These are phyloP conservation scores for Brachypteracias leptosomus DNA, from an alignment of 2,113 vertebrate species.

Conservation along the genomic window DNA sequence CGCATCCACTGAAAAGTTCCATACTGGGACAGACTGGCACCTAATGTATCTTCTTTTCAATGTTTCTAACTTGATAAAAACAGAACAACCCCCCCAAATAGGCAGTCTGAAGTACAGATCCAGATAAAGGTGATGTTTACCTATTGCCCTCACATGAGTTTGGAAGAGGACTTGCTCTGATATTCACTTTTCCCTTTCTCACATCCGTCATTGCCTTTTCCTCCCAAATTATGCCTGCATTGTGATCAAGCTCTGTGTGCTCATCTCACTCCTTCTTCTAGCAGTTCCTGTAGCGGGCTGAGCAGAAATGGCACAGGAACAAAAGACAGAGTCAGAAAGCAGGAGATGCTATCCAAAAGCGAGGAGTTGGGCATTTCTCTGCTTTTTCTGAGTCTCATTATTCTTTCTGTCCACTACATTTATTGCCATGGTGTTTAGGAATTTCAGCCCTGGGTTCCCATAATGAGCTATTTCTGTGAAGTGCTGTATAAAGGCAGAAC, in stretches of 20 bases:
- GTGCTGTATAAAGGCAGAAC: conserved; percentile 53
- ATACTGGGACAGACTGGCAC: not conserved
- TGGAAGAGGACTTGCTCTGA: not conserved
- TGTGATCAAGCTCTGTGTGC: not conserved
- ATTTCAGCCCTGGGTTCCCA: conserved; percentile 49
- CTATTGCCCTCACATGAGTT: not conserved
- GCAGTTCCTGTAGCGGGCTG: not conserved
- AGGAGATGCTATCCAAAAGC: not conserved
- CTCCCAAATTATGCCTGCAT: not conserved
- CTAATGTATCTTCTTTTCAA: not conserved
- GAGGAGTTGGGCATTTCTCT: not conserved
- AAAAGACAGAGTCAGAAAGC: not conserved
- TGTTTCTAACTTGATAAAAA: not conserved
- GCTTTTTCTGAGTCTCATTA: conserved; percentile 19
- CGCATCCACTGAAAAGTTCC: not conserved
- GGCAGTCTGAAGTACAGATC: not conserved
- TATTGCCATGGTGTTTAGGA: conserved; percentile 55
- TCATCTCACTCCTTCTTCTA: not conserved
- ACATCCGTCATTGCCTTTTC: not conserved
- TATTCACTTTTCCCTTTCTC: not conserved
- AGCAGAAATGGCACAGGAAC: conserved; percentile 1
- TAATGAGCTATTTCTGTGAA: conserved; percentile 66
- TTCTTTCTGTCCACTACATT: conserved; percentile 43
- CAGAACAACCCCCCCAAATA: not conserved
- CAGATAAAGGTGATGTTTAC: not conserved